These are phyloP conservation scores for Drosophila bocqueti DNA, from an alignment of 1,140 invertebrate species.

Conservation along the genomic window DNA sequence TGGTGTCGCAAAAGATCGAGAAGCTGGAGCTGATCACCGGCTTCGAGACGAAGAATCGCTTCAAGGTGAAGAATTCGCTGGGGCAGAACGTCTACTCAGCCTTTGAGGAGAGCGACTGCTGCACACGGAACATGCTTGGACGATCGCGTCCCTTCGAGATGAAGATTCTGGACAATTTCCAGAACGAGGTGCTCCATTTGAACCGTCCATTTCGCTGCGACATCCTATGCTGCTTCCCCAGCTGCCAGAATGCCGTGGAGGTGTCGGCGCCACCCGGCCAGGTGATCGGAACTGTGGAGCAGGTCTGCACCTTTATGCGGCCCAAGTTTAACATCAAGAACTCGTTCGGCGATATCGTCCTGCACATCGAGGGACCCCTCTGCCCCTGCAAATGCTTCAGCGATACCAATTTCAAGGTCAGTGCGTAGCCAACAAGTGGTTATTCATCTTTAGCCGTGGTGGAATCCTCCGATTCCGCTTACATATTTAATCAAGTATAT, in stretches of 20 bases:
- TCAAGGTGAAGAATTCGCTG: constrained; percentile 90
- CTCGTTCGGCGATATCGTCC: constrained; percentile 87
- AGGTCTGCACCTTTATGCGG: constrained; percentile 89
- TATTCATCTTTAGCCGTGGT: constrained; percentile 22
- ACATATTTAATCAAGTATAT: constrained; percentile 19
- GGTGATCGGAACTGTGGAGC: constrained; percentile 89
- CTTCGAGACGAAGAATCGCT: constrained; percentile 94
- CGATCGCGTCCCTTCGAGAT: constrained; percentile 92
- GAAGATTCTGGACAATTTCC: constrained; percentile 91
- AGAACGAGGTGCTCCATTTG: constrained; percentile 91
- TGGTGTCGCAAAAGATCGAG: constrained; percentile 94
- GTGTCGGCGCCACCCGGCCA: constrained; percentile 85
- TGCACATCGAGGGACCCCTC: constrained; percentile 90
- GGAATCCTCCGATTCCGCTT: neutral
- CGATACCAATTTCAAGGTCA: constrained; percentile 86
- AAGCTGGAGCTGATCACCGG: constrained; percentile 91
- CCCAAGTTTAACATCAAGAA: constrained; percentile 90
- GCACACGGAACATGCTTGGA: constrained; percentile 91
- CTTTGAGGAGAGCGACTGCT: constrained; percentile 92
- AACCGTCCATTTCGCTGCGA: constrained; percentile 90
- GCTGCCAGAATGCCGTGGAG: constrained; percentile 91
- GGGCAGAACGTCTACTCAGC: constrained; percentile 93
- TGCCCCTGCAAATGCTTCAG: constrained; percentile 88
- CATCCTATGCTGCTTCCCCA: constrained; percentile 90
- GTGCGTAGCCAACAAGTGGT: constrained; percentile 54